A percentile compares a stretch with the other conserved stretches of the same genome.
Evolutionary conservation across 1,140 invertebrate species (phyloP).

Genomic region (fruit fly (Drosophila melanogaster)): DNA sequence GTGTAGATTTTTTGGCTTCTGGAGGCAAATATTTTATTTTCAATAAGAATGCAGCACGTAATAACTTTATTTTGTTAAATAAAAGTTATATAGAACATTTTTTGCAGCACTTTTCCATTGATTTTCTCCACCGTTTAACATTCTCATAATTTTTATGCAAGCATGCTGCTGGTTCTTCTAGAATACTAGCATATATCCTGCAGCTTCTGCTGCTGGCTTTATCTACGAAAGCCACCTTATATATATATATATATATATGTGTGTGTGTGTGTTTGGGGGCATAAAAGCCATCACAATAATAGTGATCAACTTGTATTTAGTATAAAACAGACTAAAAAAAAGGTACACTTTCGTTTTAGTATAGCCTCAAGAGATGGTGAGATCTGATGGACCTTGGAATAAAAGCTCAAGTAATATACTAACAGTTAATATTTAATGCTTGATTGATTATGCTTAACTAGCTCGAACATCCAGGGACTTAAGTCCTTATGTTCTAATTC

Average conservation of each 20-base stretch:
- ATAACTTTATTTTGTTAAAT: not conserved
- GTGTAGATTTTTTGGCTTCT: too few relatives aligned
- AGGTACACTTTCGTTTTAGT: too few relatives aligned
- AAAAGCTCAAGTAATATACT: too few relatives aligned
- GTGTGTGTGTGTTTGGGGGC: not conserved
- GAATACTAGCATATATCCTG: constrained; percentile 28
- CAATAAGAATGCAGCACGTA: not conserved
- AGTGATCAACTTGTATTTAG: not conserved
- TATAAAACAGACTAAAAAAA: too few relatives aligned
- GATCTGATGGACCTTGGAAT: too few relatives aligned
- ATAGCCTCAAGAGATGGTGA: too few relatives aligned
- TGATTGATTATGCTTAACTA: too few relatives aligned
- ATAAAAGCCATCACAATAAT: not conserved
- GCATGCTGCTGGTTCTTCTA: constrained; percentile 22
- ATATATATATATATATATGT: not conserved
- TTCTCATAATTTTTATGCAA: constrained; percentile 52
- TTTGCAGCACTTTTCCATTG: not conserved
- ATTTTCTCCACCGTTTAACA: constrained; percentile 39
- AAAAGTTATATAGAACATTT: not conserved
- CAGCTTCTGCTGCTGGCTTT: constrained; percentile 19
- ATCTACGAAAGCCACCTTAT: constrained; percentile 33
- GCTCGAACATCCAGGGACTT: too few relatives aligned
- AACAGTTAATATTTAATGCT: too few relatives aligned
- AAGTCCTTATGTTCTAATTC: too few relatives aligned
- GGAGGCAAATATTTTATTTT: too few relatives aligned